A percentile compares a stretch with the other conserved stretches of the same genome.
phyloP scores from a whole-genome alignment of 2,113 vertebrate species.

The Apaloderma vittatum region DNA sequence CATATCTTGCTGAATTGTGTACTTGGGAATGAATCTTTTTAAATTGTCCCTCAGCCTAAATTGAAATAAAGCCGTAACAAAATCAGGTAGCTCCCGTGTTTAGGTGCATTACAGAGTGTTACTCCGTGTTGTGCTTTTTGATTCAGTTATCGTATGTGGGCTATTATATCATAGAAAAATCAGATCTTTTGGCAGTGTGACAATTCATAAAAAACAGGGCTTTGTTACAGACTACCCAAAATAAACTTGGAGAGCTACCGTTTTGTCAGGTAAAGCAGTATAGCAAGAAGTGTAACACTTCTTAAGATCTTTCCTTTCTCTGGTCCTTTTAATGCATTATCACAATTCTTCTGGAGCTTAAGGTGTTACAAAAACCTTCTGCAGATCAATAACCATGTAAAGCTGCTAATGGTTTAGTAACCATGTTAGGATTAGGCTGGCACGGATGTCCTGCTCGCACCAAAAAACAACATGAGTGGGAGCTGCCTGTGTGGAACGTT shows the following conservation, averaged over 20 bases:
- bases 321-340: not conserved
- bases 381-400: not conserved
- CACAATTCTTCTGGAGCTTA: not conserved
- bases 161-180: not conserved
- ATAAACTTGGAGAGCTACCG: not conserved
- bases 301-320: not conserved
- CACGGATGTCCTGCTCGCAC: not conserved
- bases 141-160: not conserved
- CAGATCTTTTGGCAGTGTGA: not conserved
- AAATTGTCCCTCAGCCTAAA: constrained; percentile 55
- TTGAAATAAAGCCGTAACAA: constrained; percentile 71
- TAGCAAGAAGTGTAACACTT: not conserved
- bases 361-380: not conserved
- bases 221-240: not conserved
- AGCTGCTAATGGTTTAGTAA: not conserved
- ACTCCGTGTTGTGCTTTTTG: not conserved
- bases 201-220: not conserved
- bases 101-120: constrained; percentile 24
- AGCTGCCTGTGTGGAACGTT: fast-evolving
- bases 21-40: constrained; percentile 39
- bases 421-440: not conserved
- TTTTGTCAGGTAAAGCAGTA: not conserved
- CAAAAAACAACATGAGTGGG: not conserved
- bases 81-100: constrained; percentile 28
- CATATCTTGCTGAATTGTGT: constrained; percentile 7